Conservation (phyloP, 2,797 vertebrate genomes). For the Parambassis ranga region DNA sequence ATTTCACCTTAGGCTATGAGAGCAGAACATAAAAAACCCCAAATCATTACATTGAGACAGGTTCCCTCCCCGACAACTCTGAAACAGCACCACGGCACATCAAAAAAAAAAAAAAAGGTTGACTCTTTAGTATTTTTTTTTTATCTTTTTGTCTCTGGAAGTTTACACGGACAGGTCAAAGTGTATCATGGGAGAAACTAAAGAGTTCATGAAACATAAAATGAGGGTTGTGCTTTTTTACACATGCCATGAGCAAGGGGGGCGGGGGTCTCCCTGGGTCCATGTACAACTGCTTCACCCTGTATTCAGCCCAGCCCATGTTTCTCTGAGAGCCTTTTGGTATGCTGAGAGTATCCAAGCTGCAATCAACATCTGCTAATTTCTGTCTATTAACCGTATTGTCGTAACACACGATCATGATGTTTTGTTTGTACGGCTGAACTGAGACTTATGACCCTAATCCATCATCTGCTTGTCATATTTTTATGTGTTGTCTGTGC, state of each 20-base stretch:
- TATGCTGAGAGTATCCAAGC: slow-evolving; percentile 70
- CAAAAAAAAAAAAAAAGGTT: slow-evolving; percentile 65
- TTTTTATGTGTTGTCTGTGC: slow-evolving; percentile 86
- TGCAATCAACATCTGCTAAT: slow-evolving; percentile 87
- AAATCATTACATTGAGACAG: slow-evolving; percentile 67
- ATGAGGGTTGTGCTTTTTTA: slow-evolving; percentile 51
- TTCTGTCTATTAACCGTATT: slow-evolving; percentile 82
- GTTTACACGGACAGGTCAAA: slow-evolving; percentile 47
- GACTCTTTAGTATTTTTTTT: slow-evolving; percentile 40
- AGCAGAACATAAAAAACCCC: slow-evolving; percentile 67
- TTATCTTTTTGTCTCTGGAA: slow-evolving; percentile 2
- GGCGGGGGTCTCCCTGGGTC: slow-evolving; percentile 50
- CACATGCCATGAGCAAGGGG: slow-evolving; percentile 47
- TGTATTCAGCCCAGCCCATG: slow-evolving; percentile 15
- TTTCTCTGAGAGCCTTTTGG: slow-evolving; percentile 65
- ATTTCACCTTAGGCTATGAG: slow-evolving; percentile 80
- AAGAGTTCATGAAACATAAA: slow-evolving; percentile 18
- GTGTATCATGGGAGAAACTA: slow-evolving; percentile 37
- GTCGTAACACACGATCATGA: slow-evolving; percentile 84
- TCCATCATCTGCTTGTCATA: slow-evolving; percentile 89
- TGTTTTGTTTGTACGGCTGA: slow-evolving; percentile 89
- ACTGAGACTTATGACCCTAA: slow-evolving; percentile 88
- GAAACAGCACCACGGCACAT: slow-evolving; percentile 64
- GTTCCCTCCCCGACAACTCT: slow-evolving; percentile 66
- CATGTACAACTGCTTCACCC: slow-evolving; percentile 22